Conservation (phyloP, 2,888 invertebrate genomes). For the Antheraea assamensis region DNA sequence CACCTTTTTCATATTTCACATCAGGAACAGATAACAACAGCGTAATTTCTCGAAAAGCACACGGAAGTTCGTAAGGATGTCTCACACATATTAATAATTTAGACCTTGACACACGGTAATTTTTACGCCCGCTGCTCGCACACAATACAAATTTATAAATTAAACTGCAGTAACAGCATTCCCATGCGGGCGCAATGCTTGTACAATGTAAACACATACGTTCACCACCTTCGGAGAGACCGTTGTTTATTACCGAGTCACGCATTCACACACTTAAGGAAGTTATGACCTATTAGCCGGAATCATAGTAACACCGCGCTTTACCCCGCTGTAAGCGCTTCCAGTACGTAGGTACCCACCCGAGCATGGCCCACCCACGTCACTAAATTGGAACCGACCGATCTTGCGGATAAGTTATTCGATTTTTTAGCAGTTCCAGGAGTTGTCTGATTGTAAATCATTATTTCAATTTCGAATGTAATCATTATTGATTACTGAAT, state of each 20-base stretch:
- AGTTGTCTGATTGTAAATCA: too few species aligned
- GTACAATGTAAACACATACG: background rate
- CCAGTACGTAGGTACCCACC: background rate
- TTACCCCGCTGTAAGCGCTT: background rate
- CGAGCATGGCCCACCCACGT: constrained; percentile 7
- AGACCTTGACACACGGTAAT: background rate
- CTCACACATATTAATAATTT: background rate
- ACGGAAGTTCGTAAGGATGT: too few species aligned
- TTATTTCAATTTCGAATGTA: too few species aligned
- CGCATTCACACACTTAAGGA: constrained; percentile 11
- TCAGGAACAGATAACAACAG: too few species aligned
- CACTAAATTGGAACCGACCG: background rate
- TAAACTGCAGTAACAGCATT: background rate
- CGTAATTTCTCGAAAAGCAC: too few species aligned
- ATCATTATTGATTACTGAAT: too few species aligned
- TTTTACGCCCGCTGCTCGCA: background rate
- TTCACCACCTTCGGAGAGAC: constrained; percentile 7
- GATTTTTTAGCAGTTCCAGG: too few species aligned
- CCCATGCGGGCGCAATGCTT: background rate
- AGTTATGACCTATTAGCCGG: constrained; percentile 10
- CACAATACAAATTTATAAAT: background rate
- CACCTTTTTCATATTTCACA: too few species aligned
- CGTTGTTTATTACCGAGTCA: constrained; percentile 13
- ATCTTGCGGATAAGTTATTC: too few species aligned
- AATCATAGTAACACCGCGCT: background rate